phyloP scores from a whole-genome alignment of 92 coral and sea anemone species.

The Zoanthus sansibaricus region DNA sequence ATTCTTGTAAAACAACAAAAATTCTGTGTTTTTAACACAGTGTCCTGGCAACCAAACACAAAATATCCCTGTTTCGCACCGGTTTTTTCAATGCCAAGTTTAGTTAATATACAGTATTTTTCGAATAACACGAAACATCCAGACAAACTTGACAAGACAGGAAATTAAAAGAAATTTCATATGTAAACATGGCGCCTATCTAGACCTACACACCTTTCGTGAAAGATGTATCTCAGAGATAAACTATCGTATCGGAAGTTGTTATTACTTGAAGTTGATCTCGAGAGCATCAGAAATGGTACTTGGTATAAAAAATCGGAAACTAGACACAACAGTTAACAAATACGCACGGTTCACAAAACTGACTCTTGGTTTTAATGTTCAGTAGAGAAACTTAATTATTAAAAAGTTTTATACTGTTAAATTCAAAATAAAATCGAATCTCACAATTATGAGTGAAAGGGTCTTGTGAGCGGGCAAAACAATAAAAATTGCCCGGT shows the following conservation, averaged over 20 bases:
- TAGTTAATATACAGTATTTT: background rate
- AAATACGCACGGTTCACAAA: conserved; percentile 14
- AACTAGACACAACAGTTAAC: conserved; percentile 6
- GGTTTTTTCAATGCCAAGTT: background rate
- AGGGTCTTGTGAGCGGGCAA: conserved; percentile 2
- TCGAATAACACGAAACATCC: background rate
- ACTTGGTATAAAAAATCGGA: background rate
- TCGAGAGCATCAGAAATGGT: background rate
- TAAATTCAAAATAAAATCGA: conserved; percentile 20
- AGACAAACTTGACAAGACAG: background rate
- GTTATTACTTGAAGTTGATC: background rate
- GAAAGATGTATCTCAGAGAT: background rate
- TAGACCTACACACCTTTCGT: background rate
- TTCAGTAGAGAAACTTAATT: background rate
- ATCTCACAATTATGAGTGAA: conserved; percentile 6
- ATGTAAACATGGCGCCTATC: background rate
- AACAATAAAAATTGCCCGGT: conserved; percentile 18
- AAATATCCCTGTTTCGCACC: background rate
- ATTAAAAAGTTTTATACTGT: conserved; percentile 18
- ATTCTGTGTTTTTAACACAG: background rate
- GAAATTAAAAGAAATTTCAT: conserved; percentile 1
- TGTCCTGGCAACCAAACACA: conserved; percentile 34
- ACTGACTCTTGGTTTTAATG: background rate
- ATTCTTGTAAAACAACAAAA: background rate
- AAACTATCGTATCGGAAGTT: conserved; percentile 13